A percentile compares a stretch with the other conserved stretches of the same genome.
These are phyloP conservation scores for Graphium colonna DNA, from an alignment of 2,888 invertebrate species.

Conservation along the genomic window DNA sequence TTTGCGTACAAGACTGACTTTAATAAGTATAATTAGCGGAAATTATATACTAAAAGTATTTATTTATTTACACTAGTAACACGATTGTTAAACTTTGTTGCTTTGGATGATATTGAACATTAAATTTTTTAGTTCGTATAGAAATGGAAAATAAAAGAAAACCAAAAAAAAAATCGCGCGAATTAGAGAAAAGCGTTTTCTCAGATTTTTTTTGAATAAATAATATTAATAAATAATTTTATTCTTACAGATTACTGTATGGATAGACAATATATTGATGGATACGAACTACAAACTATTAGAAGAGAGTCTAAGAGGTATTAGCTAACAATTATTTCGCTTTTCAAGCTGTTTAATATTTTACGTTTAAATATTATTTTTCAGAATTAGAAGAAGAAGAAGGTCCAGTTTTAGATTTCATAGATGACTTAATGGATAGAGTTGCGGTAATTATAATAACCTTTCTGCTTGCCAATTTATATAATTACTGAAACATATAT, in stretches of 20 bases:
- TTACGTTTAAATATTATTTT: conserved; percentile 20
- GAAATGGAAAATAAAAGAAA: too few relatives aligned
- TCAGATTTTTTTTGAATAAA: background rate
- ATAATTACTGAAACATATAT: background rate
- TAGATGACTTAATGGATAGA: conserved; percentile 52
- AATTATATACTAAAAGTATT: too few relatives aligned
- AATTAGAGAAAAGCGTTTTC: too few relatives aligned
- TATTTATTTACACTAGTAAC: too few relatives aligned
- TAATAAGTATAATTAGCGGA: too few relatives aligned
- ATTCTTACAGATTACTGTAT: conserved; percentile 46
- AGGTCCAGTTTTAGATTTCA: conserved; percentile 57
- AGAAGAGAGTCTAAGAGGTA: conserved; percentile 59
- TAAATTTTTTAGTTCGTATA: too few relatives aligned
- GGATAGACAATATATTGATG: conserved; percentile 55
- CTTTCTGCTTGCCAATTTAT: background rate
- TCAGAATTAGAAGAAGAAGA: conserved; percentile 64
- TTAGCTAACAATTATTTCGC: too few relatives aligned
- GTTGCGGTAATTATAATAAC: conserved; percentile 44
- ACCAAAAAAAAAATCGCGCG: too few relatives aligned
- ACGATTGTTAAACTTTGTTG: too few relatives aligned
- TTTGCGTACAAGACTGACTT: too few relatives aligned
- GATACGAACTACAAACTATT: conserved; percentile 47
- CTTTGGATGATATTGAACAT: background rate
- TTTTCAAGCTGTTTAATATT: background rate
- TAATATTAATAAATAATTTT: background rate